A percentile compares a stretch with the other conserved stretches of the same genome.
These are phyloP conservation scores for Zootermopsis nevadensis DNA, from an alignment of 2,888 invertebrate species.

Conservation along the genomic window DNA sequence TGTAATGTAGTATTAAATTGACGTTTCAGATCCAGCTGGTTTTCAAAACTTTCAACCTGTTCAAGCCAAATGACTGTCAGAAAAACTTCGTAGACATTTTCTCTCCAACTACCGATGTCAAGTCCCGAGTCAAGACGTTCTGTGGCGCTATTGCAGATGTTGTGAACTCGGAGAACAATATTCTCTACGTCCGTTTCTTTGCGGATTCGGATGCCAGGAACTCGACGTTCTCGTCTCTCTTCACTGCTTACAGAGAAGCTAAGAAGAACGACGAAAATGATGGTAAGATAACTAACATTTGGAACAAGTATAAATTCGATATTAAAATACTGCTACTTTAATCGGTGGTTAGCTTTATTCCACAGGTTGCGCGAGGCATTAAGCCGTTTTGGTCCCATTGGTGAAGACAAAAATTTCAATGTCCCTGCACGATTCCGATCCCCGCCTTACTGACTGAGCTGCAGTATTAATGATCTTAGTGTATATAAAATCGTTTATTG, in stretches of 20 bases:
- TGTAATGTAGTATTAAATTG: not conserved
- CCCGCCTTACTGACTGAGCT: no score
- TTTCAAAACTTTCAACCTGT: slow-evolving; percentile 74
- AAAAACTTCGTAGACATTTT: slow-evolving; percentile 82
- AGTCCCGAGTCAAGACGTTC: slow-evolving; percentile 74
- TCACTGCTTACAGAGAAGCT: slow-evolving; percentile 78
- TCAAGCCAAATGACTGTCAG: slow-evolving; percentile 81
- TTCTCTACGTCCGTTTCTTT: slow-evolving; percentile 80
- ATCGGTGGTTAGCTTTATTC: no score
- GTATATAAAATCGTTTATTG: no score
- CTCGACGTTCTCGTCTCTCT: slow-evolving; percentile 77
- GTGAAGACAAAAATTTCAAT: no score
- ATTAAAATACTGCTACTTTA: no score
- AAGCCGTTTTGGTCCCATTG: no score
- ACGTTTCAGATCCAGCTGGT: slow-evolving; percentile 74
- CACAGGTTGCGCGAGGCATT: no score
- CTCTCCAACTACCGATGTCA: slow-evolving; percentile 72
- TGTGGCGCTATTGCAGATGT: slow-evolving; percentile 89
- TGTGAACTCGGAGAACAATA: slow-evolving; percentile 74
- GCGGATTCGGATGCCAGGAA: slow-evolving; percentile 72
- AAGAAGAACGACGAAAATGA: slow-evolving; percentile 63
- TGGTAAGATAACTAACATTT: slow-evolving; percentile 53
- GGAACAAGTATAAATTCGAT: no score
- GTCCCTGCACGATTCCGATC: no score
- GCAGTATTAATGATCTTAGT: no score